Evolutionary conservation across 2,113 vertebrate genomes (phyloP).

Genomic region (Thunnus thynnus): DNA sequence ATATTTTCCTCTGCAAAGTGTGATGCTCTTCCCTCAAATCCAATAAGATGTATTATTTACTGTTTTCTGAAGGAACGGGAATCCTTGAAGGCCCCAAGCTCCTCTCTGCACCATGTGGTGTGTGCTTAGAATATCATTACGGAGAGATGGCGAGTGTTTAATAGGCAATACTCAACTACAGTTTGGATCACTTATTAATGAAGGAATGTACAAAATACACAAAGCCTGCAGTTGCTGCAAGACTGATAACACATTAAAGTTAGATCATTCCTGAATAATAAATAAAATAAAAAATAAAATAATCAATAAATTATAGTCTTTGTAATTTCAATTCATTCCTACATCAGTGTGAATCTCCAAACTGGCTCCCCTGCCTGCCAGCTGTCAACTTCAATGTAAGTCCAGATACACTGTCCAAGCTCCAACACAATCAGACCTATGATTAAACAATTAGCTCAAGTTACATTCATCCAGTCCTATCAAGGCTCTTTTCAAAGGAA

Average conservation of each 20-base stretch:
- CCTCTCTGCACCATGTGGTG: neutral
- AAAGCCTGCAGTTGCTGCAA: slow-evolving; percentile 7
- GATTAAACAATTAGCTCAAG: slow-evolving; percentile 43
- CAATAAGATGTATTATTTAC: slow-evolving; percentile 63
- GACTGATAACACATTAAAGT: slow-evolving; percentile 6
- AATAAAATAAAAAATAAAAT: slow-evolving; percentile 10
- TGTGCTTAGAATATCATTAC: slow-evolving; percentile 40
- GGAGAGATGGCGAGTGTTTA: slow-evolving; percentile 21
- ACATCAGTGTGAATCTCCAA: neutral
- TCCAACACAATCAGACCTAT: slow-evolving; percentile 14
- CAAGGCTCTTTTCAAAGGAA: slow-evolving; percentile 19
- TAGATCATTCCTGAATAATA: slow-evolving; percentile 36
- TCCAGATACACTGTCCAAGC: neutral
- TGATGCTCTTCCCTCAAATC: slow-evolving; percentile 35
- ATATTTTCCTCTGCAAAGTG: slow-evolving; percentile 18
- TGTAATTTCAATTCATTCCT: slow-evolving; percentile 37
- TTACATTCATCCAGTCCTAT: slow-evolving; percentile 3
- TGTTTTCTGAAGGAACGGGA: slow-evolving; percentile 29
- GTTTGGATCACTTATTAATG: slow-evolving; percentile 50
- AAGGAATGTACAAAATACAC: slow-evolving; percentile 39
- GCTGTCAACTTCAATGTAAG: slow-evolving; percentile 19
- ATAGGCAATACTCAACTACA: slow-evolving; percentile 21
- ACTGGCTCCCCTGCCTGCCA: neutral
- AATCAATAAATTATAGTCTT: slow-evolving; percentile 43
- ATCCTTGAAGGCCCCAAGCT: slow-evolving; percentile 40